Percentiles rank a stretch among this genome's conserved stretches.
Conservation (phyloP, 2,888 invertebrate species). For the Lepidocyrtoides sp. region DNA sequence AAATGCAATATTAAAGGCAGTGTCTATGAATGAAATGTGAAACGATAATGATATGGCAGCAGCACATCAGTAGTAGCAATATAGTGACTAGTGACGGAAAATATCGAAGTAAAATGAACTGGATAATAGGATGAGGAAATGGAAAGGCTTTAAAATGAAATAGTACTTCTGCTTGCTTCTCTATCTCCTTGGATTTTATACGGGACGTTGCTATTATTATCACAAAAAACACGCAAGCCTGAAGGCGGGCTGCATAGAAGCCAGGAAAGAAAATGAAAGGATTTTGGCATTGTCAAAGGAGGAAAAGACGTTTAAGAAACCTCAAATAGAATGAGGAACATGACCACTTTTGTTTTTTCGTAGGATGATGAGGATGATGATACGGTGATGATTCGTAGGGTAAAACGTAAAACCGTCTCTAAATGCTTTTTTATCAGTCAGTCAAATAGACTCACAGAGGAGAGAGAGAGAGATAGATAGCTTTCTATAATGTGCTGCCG, state of each 20-base stretch:
- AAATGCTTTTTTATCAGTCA: conserved; percentile 6
- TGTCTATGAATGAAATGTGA: neutral
- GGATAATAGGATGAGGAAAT: neutral
- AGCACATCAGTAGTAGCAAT: neutral
- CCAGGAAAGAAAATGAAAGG: conserved; percentile 5
- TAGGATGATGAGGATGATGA: neutral
- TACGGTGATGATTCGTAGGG: neutral
- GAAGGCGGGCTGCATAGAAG: neutral
- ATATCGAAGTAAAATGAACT: neutral
- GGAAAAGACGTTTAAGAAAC: neutral
- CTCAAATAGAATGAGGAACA: neutral
- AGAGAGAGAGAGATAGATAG: no score
- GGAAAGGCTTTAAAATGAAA: neutral
- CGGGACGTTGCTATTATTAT: neutral
- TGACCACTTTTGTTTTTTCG: conserved; percentile 1
- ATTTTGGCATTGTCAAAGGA: neutral
- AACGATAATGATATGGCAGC: neutral
- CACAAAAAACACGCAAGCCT: neutral
- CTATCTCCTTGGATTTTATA: neutral
- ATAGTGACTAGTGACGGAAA: neutral
- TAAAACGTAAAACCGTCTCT: neutral
- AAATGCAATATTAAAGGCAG: neutral
- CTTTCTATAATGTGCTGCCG: no score
- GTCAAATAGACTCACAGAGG: no score
- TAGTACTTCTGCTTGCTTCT: neutral